These are phyloP conservation scores for Periophthalmodon schlosseri DNA, from an alignment of 2,113 vertebrate genomes.

Conservation along the genomic window DNA sequence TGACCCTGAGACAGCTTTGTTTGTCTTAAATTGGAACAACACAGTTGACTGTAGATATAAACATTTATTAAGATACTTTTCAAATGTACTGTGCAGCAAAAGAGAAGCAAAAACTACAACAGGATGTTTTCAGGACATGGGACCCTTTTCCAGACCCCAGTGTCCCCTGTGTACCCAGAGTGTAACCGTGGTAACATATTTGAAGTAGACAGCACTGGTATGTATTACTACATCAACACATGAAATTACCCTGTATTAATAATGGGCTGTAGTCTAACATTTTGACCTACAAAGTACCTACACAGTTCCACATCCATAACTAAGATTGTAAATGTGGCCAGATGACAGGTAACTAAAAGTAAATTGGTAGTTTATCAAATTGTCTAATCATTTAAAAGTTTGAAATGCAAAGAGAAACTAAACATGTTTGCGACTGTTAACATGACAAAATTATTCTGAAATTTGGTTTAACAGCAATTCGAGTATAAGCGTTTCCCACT, in stretches of 20 bases:
- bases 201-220: constrained; percentile 26
- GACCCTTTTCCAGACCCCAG: constrained; percentile 6
- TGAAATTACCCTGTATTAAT: not conserved
- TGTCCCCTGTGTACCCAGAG: not conserved
- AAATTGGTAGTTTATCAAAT: not conserved
- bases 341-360: not conserved
- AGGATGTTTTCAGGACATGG: constrained; percentile 28
- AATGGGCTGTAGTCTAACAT: not conserved
- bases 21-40: constrained; percentile 45
- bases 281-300: not conserved
- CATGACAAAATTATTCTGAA: not conserved
- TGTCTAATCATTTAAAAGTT: no score
- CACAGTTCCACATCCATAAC: not conserved
- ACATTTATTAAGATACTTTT: constrained; percentile 33
- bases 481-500: not conserved
- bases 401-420: not conserved
- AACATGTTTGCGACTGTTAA: not conserved
- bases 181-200: constrained; percentile 49
- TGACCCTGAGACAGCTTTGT: constrained; percentile 20
- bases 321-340: no score
- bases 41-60: constrained; percentile 33
- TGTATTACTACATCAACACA: constrained; percentile 30
- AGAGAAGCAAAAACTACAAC: constrained; percentile 35
- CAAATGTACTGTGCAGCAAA: constrained; percentile 37
- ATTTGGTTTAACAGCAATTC: not conserved